Percentiles rank a stretch among this genome's conserved stretches.
Evolutionary conservation across 2,888 invertebrate species (phyloP).

Genomic region (Hyposoter didymator): DNA sequence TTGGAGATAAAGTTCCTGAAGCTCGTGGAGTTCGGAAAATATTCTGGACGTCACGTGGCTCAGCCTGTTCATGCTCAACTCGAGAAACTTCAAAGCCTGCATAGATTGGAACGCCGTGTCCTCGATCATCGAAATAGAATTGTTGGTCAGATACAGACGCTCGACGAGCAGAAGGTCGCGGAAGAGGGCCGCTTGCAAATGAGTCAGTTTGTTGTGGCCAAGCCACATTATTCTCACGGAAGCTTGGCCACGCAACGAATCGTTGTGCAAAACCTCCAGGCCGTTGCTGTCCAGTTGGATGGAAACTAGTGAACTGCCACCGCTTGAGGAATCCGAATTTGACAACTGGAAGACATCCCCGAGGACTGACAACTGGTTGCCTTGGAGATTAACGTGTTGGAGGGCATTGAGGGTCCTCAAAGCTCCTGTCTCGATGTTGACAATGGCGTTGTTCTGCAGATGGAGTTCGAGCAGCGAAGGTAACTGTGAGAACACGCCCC

Average conservation of each 20-base stretch:
- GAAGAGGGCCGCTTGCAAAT: conserved; percentile 90
- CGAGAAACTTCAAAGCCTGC: conserved; percentile 91
- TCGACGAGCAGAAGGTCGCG: conserved; percentile 91
- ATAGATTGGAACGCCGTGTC: conserved; percentile 92
- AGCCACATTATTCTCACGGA: conserved; percentile 96
- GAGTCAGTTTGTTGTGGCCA: conserved; percentile 91
- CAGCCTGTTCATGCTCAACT: conserved; percentile 92
- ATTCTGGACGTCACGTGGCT: conserved; percentile 89
- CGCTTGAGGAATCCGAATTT: conserved; percentile 73
- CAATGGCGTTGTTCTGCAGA: conserved; percentile 93
- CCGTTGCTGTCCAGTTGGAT: conserved; percentile 93
- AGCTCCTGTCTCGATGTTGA: conserved; percentile 92
- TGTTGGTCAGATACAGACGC: conserved; percentile 92
- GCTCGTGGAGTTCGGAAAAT: conserved; percentile 91
- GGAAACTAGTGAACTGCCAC: conserved; percentile 88
- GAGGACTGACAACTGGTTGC: conserved; percentile 90
- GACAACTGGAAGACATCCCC: conserved; percentile 93
- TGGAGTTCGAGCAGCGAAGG: conserved; percentile 93
- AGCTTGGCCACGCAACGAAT: conserved; percentile 91
- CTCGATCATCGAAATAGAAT: conserved; percentile 92
- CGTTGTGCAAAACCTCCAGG: conserved; percentile 90
- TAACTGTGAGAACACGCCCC: conserved; percentile 92
- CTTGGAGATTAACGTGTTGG: conserved; percentile 95
- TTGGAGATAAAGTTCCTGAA: conserved; percentile 92
- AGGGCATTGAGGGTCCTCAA: conserved; percentile 91